Evolutionary conservation across 2,113 vertebrate genomes (phyloP), one percentile per base, ranked within the genome.

Genomic region (Addax nasomaculatus): DNA sequence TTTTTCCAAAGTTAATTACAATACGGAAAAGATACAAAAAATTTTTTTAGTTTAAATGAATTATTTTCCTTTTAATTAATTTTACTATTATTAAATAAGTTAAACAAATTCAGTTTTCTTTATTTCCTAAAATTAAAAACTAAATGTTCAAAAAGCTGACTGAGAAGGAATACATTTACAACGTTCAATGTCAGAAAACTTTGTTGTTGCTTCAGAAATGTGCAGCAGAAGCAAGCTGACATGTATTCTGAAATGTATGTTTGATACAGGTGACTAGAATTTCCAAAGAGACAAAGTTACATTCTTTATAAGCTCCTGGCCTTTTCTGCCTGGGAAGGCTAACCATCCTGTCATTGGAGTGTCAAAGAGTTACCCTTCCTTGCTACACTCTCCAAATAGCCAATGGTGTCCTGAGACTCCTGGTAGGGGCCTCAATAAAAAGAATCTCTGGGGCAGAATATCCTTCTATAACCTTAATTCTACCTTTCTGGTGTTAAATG

Each of bases 1-100:
- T 96, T 97, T 95, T 87, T 85, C 96, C 96, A 90, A 85, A 29
- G 89, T 89, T 97, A 92, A 88, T 85, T 96, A 87, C 92, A 92
- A 96, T 97, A 90, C 78, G 89, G n/a, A 57, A 90, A 85, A 49
- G 79, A 85, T 29, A 85, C 2, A 9, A 85, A 67, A 15, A 9
- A 13, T 3, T 85, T 85, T 79, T 67, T 67, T 13, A 64, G 25
- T 33, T 62, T 85, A 64, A 80, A 85, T 64, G 45, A 57, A 88
- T 67, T 43, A 70, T 47, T 47, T 76, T 62, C 60, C 7, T 55
- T 93, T 93, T 39, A 80, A 89, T 70, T 36, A 36, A 53, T 45
- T 86, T 73, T 53, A 51, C 25, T 85, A n/a, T 49, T 79, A 25
- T 83, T n/a, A 76, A 85, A 90, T 39, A 79, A 85, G 85, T 92